These are phyloP conservation scores for Melitaea cinxia DNA, from an alignment of 1,140 invertebrate species.

Conservation along the genomic window DNA sequence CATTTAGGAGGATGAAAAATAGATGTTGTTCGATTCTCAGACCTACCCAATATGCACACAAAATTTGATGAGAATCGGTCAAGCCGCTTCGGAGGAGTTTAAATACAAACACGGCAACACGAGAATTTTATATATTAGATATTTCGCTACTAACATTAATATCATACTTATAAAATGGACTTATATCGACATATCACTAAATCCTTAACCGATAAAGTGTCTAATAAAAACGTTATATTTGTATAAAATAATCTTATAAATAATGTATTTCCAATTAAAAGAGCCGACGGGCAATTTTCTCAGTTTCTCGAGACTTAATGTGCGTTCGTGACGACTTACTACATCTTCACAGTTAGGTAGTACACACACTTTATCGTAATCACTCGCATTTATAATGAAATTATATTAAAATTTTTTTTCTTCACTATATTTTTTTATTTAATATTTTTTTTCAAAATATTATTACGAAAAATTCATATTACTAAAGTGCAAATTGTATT, in stretches of 20 bases:
- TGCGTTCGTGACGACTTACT: conserved; percentile 18
- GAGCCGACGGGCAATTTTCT: conserved; percentile 13
- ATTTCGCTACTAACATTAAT: no score
- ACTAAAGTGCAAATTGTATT: no score
- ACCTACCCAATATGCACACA: no score
- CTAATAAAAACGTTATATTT: background rate
- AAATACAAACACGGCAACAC: no score
- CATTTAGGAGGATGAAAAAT: no score
- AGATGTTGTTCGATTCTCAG: no score
- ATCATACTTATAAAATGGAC: background rate
- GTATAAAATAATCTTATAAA: conserved; percentile 19
- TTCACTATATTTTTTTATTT: background rate
- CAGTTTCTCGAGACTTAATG: conserved; percentile 20
- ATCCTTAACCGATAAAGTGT: background rate
- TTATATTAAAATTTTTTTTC: background rate
- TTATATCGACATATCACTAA: background rate
- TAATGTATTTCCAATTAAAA: conserved; percentile 33
- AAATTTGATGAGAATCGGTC: no score
- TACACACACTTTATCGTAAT: conserved; percentile 8
- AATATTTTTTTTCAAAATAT: no score
- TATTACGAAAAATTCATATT: no score
- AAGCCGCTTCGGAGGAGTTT: no score
- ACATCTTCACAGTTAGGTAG: conserved; percentile 14
- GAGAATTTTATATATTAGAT: no score
- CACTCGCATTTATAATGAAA: background rate